Conservation (phyloP, 2,113 vertebrate genomes). For the Riparia riparia region DNA sequence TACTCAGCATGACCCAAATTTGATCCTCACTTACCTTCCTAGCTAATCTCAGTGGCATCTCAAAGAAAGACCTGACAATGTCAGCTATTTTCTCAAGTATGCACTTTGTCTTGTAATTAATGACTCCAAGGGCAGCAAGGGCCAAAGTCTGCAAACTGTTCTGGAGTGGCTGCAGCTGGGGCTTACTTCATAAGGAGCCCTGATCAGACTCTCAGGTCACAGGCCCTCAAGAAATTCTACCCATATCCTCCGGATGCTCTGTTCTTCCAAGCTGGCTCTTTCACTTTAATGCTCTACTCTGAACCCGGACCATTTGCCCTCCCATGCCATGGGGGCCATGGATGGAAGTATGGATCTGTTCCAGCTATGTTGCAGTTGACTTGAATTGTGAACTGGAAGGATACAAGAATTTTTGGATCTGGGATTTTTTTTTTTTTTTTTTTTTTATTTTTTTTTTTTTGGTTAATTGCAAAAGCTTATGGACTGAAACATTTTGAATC, state of each 20-base stretch:
- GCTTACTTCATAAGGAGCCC: neutral
- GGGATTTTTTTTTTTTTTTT: too few relatives aligned
- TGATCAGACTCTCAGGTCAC: neutral
- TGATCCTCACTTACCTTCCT: neutral
- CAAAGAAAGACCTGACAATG: neutral
- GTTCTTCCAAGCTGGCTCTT: neutral
- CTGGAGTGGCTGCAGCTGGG: neutral
- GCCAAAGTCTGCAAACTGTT: neutral
- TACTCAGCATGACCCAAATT: neutral
- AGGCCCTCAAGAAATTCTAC: neutral
- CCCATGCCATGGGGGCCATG: neutral
- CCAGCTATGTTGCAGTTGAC: neutral
- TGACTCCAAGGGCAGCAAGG: neutral
- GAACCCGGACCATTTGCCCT: neutral
- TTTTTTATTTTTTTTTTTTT: too few relatives aligned
- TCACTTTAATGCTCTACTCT: neutral
- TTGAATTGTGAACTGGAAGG: neutral
- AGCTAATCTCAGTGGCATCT: neutral
- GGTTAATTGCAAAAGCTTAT: neutral
- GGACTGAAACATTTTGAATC: neutral
- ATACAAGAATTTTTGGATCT: neutral
- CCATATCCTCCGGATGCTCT: neutral
- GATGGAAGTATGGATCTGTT: neutral
- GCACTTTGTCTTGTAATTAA: neutral
- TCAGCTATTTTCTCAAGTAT: neutral